A percentile compares a stretch with the other conserved stretches of the same genome.
Conservation (phyloP, 2,113 vertebrate genomes). For the Elaphurus davidianus region DNA sequence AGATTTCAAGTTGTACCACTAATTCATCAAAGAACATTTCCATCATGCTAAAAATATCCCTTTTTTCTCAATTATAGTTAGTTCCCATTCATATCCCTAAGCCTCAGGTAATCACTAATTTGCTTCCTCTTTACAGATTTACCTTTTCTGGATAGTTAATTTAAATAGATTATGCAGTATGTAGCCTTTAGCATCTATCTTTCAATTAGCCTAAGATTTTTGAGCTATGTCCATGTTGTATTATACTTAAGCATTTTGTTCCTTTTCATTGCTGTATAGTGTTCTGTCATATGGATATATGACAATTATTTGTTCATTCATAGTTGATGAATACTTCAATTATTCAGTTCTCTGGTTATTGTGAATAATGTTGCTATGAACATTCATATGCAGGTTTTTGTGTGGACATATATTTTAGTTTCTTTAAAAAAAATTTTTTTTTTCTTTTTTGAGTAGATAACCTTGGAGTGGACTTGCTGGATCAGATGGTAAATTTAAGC, state of each 20-base stretch:
- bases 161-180: background rate
- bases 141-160: background rate
- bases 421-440: background rate
- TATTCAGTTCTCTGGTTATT: background rate
- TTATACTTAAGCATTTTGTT: background rate
- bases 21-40: background rate
- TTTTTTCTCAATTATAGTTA: background rate
- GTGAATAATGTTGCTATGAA: background rate
- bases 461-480: background rate
- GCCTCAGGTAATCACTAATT: background rate
- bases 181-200: background rate
- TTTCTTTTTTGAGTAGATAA: background rate
- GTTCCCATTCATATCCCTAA: background rate
- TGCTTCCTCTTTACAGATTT: background rate
- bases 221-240: background rate
- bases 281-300: background rate
- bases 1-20: background rate
- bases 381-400: background rate
- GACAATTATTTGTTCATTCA: background rate
- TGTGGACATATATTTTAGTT: background rate
- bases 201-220: background rate
- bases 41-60: background rate
- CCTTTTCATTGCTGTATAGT: background rate
- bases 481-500: background rate
- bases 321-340: background rate